phyloP scores from a whole-genome alignment of 2,797 vertebrate genomes.

The Propithecus deckenii region DNA sequence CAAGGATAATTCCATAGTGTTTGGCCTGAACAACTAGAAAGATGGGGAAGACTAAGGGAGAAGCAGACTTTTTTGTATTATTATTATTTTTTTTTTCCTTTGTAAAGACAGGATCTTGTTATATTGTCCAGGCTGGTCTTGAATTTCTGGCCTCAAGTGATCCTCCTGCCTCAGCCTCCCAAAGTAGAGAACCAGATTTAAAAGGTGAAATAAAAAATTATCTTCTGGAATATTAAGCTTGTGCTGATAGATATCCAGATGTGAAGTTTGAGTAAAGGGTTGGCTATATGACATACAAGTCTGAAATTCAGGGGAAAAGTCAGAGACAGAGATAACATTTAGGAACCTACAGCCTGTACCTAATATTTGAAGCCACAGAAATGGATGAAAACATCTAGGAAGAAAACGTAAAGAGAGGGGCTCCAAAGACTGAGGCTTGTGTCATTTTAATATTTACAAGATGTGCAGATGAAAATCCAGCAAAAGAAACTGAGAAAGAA shows the following conservation, averaged over 20 bases:
- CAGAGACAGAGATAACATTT: not conserved
- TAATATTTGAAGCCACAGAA: not conserved
- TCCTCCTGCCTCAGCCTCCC: too few species aligned
- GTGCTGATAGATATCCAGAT: not conserved
- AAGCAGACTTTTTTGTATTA: not conserved
- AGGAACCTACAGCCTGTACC: not conserved
- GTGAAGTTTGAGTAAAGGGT: not conserved
- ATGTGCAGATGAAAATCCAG: slow-evolving; percentile 1
- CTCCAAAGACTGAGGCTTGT: not conserved
- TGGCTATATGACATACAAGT: not conserved
- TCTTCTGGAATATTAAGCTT: not conserved
- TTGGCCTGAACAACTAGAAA: not conserved
- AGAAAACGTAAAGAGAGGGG: not conserved
- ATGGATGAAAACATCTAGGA: not conserved
- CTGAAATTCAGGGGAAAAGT: not conserved
- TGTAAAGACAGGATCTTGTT: too few species aligned
- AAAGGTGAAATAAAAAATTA: slow-evolving; percentile 8
- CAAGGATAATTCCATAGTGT: not conserved
- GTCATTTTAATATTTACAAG: not conserved
- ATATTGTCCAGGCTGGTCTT: too few species aligned
- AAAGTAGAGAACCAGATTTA: not conserved
- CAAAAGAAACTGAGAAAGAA: not conserved
- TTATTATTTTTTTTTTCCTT: too few species aligned
- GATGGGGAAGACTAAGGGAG: not conserved
- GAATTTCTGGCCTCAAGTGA: too few species aligned